Percentiles rank a stretch among this genome's conserved stretches.
These are phyloP conservation scores for Heliornis fulica DNA, from an alignment of 2,113 vertebrate genomes.

Conservation along the genomic window DNA sequence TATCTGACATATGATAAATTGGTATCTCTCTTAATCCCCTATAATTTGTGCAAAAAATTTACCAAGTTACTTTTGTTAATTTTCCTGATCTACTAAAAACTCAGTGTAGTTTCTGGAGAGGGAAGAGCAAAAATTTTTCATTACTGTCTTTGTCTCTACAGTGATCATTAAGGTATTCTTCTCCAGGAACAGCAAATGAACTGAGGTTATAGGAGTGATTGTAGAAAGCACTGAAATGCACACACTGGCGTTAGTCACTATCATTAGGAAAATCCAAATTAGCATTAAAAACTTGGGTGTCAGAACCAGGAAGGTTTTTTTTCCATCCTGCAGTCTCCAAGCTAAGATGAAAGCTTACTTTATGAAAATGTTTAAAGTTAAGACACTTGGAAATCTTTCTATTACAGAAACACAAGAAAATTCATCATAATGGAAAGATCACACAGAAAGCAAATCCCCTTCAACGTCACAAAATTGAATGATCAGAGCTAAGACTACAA, in stretches of 20 bases:
- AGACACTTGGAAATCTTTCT: not conserved
- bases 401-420: not conserved
- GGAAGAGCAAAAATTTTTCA: not conserved
- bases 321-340: not conserved
- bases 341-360: not conserved
- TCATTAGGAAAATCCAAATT: not conserved
- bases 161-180: not conserved
- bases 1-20: not conserved
- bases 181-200: not conserved
- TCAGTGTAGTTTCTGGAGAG: not conserved
- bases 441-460: not conserved
- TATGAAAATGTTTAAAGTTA: not conserved
- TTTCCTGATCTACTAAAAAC: not conserved
- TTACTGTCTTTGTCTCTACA: not conserved
- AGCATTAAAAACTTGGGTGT: not conserved
- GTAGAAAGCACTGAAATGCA: not conserved
- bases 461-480: not conserved
- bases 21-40: not conserved
- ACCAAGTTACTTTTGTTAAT: not conserved
- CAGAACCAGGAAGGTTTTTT: not conserved
- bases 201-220: not conserved
- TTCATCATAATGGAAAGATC: not conserved
- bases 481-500: not conserved
- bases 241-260: not conserved
- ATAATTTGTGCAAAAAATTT: not conserved